Base-by-base conservation (phyloP, 1,140 invertebrate species). In the Ridgeia piscesae region DNA sequence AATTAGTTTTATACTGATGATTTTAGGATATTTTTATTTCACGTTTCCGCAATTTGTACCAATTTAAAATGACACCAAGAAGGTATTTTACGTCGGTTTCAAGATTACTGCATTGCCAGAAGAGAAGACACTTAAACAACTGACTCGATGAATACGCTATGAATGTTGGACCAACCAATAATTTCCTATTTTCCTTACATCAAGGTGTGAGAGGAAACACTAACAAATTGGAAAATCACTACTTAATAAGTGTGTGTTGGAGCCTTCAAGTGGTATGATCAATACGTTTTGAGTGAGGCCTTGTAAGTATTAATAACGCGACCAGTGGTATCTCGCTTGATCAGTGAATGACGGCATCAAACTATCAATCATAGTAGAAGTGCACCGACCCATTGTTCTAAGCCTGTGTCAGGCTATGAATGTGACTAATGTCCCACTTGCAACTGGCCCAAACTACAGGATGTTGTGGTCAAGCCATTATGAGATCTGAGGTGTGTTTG, bases 161-260 rank as follows among this genome's bases (percentile, higher is more conserved):
- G 21, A 50, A 50, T 21, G 27, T 14, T 77, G 17, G 4, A 21
- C 27, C 58, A 77, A 77, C 58, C 58, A 31, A 27, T 77, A 77
- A 77, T 77, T 77, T 77, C 58, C 58, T 77, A 77, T 77, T 77
- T 77, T 77, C 58, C 58, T 77, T 77, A 77, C 58, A 77, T 77
- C 27, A 77, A 9, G 2, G 58, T 77, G 58, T 77, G 58, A 77
- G 2, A 17, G 58, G 58, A 77, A 77, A 77, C 58, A 77, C 14
- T 77, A 77, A 77, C 58, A 77, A 77, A 77, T 21, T 77, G 58
- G 58, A 77, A 8, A 77, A 21, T 77, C 58, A 77, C 17, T 77
- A 27, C 27, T 17, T 77, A 21, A n/a, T n/a, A n/a, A n/a, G 58
- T 77, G 58, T 8, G 58, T 77, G 58, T 21, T 21, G 27, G 6